These are phyloP conservation scores for Holacanthella duospinosa DNA, from an alignment of 2,888 invertebrate species.

Conservation along the genomic window DNA sequence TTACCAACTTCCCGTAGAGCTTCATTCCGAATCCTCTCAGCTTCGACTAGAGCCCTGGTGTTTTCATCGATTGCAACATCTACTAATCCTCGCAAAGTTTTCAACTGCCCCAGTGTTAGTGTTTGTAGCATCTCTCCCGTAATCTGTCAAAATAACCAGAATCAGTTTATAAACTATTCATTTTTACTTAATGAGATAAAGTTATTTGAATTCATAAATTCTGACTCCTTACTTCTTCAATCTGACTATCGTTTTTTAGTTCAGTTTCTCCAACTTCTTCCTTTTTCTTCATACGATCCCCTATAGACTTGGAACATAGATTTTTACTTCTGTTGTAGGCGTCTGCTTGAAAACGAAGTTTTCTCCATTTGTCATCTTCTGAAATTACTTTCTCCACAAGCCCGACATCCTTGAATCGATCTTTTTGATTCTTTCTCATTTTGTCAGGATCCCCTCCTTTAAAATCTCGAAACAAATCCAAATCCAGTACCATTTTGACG, in stretches of 20 bases:
- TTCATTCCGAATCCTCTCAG: constrained; percentile 66
- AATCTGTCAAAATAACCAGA: too few relatives aligned
- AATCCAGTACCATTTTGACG: constrained; percentile 77
- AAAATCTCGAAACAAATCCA: constrained; percentile 89
- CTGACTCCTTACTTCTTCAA: constrained; percentile 17
- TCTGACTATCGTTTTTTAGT: constrained; percentile 51
- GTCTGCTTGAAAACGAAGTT: constrained; percentile 67
- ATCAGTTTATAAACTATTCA: too few relatives aligned
- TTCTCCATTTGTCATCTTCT: constrained; percentile 82
- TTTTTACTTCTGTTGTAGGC: constrained; percentile 92
- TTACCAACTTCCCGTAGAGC: constrained; percentile 89
- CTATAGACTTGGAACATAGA: constrained; percentile 90
- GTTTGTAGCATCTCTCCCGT: too few relatives aligned
- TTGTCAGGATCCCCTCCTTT: constrained; percentile 89
- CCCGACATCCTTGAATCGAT: constrained; percentile 82
- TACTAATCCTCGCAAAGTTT: constrained; percentile 67
- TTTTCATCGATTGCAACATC: constrained; percentile 73
- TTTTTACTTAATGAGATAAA: not conserved
- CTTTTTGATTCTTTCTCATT: constrained; percentile 81
- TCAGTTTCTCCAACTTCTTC: constrained; percentile 51
- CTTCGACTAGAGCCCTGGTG: constrained; percentile 55
- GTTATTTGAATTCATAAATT: not conserved
- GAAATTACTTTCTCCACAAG: constrained; percentile 85
- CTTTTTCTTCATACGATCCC: constrained; percentile 91
- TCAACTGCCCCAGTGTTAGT: constrained; percentile 90